These are phyloP conservation scores for Pachypeltis micranthus DNA, from an alignment of 1,140 invertebrate genomes.

Conservation along the genomic window DNA sequence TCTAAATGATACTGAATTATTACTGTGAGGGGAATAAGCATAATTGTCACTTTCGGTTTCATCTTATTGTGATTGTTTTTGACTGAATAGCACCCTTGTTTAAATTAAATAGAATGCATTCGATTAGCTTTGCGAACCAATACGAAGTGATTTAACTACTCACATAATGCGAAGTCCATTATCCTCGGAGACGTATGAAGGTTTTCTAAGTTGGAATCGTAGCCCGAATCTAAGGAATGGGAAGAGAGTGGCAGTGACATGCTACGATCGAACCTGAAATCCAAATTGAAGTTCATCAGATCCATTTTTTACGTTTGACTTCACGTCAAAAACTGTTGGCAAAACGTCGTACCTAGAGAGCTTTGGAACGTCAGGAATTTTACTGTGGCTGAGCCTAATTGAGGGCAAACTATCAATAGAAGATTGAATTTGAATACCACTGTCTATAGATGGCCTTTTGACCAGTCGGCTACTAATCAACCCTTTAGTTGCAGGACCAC, in stretches of 20 bases:
- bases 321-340: too few relatives aligned
- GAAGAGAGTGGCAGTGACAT: slow-evolving; percentile 48
- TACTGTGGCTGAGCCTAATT: slow-evolving; percentile 21
- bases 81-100: too few relatives aligned
- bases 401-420: slow-evolving; percentile 29
- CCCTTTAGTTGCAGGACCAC: slow-evolving; percentile 12
- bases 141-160: too few relatives aligned
- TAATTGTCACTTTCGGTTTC: too few relatives aligned
- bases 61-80: too few relatives aligned
- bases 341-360: slow-evolving; percentile 39
- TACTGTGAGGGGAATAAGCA: too few relatives aligned
- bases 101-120: too few relatives aligned
- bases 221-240: slow-evolving; percentile 17
- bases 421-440: slow-evolving; percentile 57
- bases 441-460: slow-evolving; percentile 71
- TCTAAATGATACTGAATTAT: too few relatives aligned
- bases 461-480: slow-evolving; percentile 41
- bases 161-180: slow-evolving; percentile 60
- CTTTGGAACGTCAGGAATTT: slow-evolving; percentile 33
- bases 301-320: too few relatives aligned
- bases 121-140: too few relatives aligned
- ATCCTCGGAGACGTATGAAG: slow-evolving; percentile 34
- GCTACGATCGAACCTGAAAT: slow-evolving; percentile 47
- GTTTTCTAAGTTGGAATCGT: slow-evolving; percentile 27
- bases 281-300: too few relatives aligned